Evolutionary conservation across 2,888 invertebrate genomes (phyloP).

Genomic region (Melanargia galathea): DNA sequence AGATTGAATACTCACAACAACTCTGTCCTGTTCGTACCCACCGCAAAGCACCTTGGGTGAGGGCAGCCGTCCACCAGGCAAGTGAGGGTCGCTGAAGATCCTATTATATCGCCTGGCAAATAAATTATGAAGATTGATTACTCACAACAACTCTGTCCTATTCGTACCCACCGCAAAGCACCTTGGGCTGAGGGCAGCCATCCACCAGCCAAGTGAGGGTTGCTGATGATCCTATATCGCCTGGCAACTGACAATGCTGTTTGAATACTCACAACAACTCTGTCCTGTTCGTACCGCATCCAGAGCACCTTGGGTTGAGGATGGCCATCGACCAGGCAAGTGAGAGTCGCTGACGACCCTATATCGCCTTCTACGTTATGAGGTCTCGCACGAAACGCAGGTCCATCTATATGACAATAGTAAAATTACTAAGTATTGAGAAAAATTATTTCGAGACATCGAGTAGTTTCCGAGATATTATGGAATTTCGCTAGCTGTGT

Average conservation of each 20-base stretch:
- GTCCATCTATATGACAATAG: constrained; percentile 87
- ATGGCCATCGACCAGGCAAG: constrained; percentile 94
- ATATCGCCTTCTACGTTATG: constrained; percentile 90
- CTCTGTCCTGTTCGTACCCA: constrained; percentile 87
- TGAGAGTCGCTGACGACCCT: constrained; percentile 88
- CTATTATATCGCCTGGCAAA: constrained; percentile 90
- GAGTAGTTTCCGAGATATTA: too few species aligned
- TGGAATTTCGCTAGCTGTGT: too few species aligned
- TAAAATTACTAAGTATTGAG: too few species aligned
- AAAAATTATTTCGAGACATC: not conserved
- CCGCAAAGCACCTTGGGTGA: too few species aligned
- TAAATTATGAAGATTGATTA: too few species aligned
- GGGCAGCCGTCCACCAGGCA: constrained; percentile 96
- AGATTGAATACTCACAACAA: constrained; percentile 75
- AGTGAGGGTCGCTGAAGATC: constrained; percentile 87
- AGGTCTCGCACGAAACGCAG: constrained; percentile 88
- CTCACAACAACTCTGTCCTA: constrained; percentile 83
- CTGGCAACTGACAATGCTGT: too few species aligned
- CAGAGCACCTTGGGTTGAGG: constrained; percentile 93
- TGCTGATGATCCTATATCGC: too few species aligned
- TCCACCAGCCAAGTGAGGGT: too few species aligned
- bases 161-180: constrained; percentile 92
- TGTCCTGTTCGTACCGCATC: constrained; percentile 89
- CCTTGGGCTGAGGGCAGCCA: constrained; percentile 91
- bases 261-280: constrained; percentile 78